phyloP scores from a whole-genome alignment of 2,113 vertebrate species.

The Megatriorchis doriae region DNA sequence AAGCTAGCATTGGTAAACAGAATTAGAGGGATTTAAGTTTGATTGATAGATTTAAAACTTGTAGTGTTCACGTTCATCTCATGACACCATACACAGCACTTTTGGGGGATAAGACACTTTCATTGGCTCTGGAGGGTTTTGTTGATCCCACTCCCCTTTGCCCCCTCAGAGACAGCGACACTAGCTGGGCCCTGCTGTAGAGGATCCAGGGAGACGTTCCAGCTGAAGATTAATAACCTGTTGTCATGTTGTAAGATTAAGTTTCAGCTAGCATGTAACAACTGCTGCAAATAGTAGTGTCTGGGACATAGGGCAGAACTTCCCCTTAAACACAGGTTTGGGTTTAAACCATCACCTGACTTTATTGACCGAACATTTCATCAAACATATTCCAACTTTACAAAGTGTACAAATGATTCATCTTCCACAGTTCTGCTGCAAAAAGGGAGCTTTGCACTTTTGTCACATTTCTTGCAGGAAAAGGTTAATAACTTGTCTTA shows the following conservation, averaged over 20 bases:
- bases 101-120: neutral
- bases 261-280: neutral
- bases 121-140: neutral
- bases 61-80: accelerated
- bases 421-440: neutral
- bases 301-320: neutral
- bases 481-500: neutral
- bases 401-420: neutral
- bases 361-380: neutral
- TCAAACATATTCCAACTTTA: neutral
- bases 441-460: neutral
- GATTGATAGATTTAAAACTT: neutral
- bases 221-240: neutral
- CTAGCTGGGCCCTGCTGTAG: neutral
- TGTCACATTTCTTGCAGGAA: neutral
- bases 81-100: accelerated
- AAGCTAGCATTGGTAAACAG: neutral
- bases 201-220: neutral
- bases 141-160: neutral
- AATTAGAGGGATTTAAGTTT: neutral
- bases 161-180: neutral
- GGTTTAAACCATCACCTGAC: neutral
- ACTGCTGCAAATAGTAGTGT: neutral
- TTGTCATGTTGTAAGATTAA: neutral
- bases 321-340: neutral